Evolutionary conservation across 2,113 vertebrate species (phyloP), one percentile per base, ranked within the genome.

Genomic region (Beaufortia kweichowensis): DNA sequence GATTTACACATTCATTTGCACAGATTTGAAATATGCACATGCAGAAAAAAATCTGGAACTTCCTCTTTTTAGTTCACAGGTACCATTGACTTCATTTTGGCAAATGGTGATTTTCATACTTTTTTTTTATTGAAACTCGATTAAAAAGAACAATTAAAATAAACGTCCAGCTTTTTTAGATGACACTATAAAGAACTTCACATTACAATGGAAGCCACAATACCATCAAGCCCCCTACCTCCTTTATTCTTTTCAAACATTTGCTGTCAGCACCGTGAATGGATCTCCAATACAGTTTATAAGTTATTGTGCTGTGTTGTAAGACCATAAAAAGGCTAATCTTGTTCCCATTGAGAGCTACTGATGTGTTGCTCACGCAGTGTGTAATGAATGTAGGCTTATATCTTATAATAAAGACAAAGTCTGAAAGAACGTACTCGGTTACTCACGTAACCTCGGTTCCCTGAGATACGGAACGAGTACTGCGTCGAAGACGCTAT

Each of bases 331-430:
- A 12, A 48, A 31, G 10, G 10, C 43, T 50, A 21, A 48, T 28
- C 41, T 28, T 46, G 26, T 46, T 0, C 43, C 64, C 19, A 3
- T 23, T 50, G 17, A 67, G 24, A 67, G 64, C 24, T 48, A 19
- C 23, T 41, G 7, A 26, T 41, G 50, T 41, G 48, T 56, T 33
- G 53, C 43, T 76, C 43, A 26, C 31, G 35, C n/a, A 35, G 14
- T n/a, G 29, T 6, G 5, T 46, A 50, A 67, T 50, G 26, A 53
- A 19, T 68, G 43, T 67, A 11, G 26, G 43, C 43, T 67, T 29
- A 26, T 21, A 26, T 31, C 24, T 67, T 50, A 28, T 67, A 46
- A 46, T 46, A 21, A 50, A 67, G 26, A 67, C 43, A 67, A 10
- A 50, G 28, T 50, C 8, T 46, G 14, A n/a, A 46, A 12, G 11